Percentiles rank a stretch among this genome's conserved stretches.
Evolutionary conservation across 2,113 vertebrate species (phyloP).

Genomic region (Lontra canadensis): DNA sequence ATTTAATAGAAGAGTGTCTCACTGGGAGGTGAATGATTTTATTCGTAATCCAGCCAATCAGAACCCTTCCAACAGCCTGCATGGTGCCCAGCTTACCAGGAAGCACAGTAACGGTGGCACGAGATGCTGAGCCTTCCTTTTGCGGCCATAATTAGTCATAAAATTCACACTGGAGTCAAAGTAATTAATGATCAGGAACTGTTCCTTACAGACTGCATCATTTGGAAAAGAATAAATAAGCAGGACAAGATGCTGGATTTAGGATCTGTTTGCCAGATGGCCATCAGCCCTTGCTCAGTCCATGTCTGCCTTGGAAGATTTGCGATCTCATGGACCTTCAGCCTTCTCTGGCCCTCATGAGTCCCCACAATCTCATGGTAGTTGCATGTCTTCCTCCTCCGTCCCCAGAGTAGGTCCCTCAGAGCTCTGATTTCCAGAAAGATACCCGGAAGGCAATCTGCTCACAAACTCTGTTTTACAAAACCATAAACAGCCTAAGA

Average conservation of each 20-base stretch:
- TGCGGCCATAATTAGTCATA: neutral
- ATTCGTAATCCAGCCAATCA: neutral
- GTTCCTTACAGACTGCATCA: neutral
- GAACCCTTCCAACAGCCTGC: neutral
- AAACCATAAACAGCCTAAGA: neutral
- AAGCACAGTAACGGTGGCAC: neutral
- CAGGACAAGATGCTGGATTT: neutral
- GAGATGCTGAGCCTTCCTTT: neutral
- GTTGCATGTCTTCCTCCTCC: neutral
- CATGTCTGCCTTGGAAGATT: neutral
- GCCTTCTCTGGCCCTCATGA: neutral
- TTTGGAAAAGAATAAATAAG: neutral
- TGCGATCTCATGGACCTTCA: fast-evolving
- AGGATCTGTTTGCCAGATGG: neutral
- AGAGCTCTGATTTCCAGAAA: neutral
- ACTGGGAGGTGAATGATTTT: neutral
- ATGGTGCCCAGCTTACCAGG: fast-evolving
- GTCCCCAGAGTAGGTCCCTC: neutral
- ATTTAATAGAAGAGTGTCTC: neutral
- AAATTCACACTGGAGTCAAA: neutral
- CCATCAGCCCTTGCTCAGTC: neutral
- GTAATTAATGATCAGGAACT: conserved; percentile 39
- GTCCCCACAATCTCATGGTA: no score
- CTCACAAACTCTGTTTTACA: neutral
- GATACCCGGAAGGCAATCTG: neutral